Percentiles rank a stretch among this genome's conserved stretches.
Evolutionary conservation across 2,888 invertebrate species (phyloP).

Genomic region (Hololepta plana): DNA sequence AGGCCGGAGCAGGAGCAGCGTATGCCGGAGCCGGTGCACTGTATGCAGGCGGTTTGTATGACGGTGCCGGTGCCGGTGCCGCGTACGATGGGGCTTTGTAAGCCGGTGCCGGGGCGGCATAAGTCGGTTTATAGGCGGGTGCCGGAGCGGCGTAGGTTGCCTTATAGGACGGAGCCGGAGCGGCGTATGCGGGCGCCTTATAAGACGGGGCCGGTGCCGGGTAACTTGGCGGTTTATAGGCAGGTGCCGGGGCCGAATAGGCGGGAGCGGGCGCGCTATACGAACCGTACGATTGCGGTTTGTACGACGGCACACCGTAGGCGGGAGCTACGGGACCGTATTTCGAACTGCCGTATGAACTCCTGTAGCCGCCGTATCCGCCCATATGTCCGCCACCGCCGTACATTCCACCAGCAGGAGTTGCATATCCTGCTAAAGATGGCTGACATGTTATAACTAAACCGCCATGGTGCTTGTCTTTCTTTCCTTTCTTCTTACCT

Average conservation of each 20-base stretch:
- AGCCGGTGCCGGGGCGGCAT: conserved; percentile 6
- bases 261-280: conserved; percentile 1
- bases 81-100: conserved; percentile 1
- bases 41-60: conserved; percentile 6
- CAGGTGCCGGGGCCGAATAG: conserved; percentile 5
- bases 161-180: conserved; percentile 7
- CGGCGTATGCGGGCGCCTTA: conserved; percentile 1
- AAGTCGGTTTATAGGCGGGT: conserved; percentile 5
- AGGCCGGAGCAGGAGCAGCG: conserved; percentile 5
- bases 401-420: conserved; percentile 11
- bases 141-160: conserved; percentile 2
- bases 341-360: conserved; percentile 3
- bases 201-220: conserved; percentile 3
- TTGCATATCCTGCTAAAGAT: conserved; percentile 23
- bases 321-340: conserved; percentile 1
- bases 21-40: conserved; percentile 3
- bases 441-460: conserved; percentile 28
- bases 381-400: conserved; percentile 9
- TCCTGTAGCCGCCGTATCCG: conserved; percentile 8
- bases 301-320: conserved; percentile 5
- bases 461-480: conserved; percentile 18
- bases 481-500: conserved; percentile 8
- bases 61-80: conserved; percentile 6
- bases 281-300: conserved; percentile 2
- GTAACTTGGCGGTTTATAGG: conserved; percentile 6